Evolutionary conservation across 2,113 vertebrate species (phyloP), one percentile per base, ranked within the genome.

Genomic region (Tragelaphus buxtoni): DNA sequence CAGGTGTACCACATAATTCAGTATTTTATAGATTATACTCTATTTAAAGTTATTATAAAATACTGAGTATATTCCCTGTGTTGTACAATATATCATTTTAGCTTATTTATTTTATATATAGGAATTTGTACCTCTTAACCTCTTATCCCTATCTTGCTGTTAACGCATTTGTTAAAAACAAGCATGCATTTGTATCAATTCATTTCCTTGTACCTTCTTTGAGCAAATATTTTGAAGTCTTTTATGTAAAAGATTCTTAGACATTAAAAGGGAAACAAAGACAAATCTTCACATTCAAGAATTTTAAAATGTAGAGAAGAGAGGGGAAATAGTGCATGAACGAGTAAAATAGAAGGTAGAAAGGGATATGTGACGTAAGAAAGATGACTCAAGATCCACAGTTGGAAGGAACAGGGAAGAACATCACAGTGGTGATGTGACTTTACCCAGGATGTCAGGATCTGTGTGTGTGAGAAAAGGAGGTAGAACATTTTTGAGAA

Each of bases 141-240:
- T 28, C 28, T 79, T 79, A 79, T 47, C 28, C 28, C 45, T 30
- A 32, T 32, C 47, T 79, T 51, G 28, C 47, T 79, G 9, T 79
- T 91, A 96, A 93, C 74, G 9, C 8, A 20, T 81, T 55, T 96
- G 74, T 91, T 91, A 91, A 88, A 88, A 85, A 47, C 32, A 88
- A 92, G n/a, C 18, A 55, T 88, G 39, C 18, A 65, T 90, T 32
- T 81, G 20, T 77, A 77, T 53, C 30, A 93, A 30, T 53, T 95
- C 10, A 69, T 94, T 92, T 94, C 35, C 26, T 47, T 32, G 90
- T 95, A 84, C 93, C 20, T 82, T 60, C 30, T 65, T 92, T 90
- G 39, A 61, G 24, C 45, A 91, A 96, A 84, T 92, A 85, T 88
- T 95, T 95, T 84, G 17, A 72, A 45, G 58, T 45, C n/a, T 86